Percentiles rank a stretch among this genome's conserved stretches.
Evolutionary conservation across 2,113 vertebrate species (phyloP).

Genomic region (Toxostoma redivivum): DNA sequence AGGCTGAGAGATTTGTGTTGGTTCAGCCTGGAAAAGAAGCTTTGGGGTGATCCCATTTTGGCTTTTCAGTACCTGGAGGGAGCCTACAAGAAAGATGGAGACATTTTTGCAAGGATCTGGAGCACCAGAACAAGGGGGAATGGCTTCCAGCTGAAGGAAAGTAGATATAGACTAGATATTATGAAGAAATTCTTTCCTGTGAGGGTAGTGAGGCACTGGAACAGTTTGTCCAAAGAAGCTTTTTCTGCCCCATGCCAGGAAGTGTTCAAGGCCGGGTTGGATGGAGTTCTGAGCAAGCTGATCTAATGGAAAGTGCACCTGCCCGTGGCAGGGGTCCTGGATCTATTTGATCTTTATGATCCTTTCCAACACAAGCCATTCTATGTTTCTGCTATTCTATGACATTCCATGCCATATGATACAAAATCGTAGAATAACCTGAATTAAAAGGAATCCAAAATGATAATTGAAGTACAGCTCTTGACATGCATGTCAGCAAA

Average conservation of each 20-base stretch:
- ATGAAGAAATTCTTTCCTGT: not conserved
- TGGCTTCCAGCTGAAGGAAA: not conserved
- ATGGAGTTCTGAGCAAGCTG: not conserved
- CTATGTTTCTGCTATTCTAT: not conserved
- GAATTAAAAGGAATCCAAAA: not conserved
- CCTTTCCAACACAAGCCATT: not conserved
- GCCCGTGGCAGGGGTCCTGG: not conserved
- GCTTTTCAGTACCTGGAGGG: not conserved
- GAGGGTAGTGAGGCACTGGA: too few species aligned
- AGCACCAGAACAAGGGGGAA: too few species aligned
- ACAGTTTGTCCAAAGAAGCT: not conserved
- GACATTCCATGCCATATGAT: not conserved
- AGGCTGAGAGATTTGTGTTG: not conserved
- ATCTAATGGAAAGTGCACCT: not conserved
- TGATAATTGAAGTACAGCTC: not conserved
- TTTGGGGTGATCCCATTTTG: not conserved
- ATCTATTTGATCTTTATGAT: not conserved
- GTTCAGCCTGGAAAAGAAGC: not conserved
- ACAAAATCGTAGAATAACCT: not conserved
- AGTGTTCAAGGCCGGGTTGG: not conserved
- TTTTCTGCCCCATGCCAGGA: not conserved
- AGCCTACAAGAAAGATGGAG: not conserved
- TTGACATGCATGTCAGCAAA: not conserved
- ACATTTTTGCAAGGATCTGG: not conserved
- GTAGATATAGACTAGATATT: not conserved